Evolutionary conservation across 2,797 vertebrate genomes (phyloP).

Genomic region (Crenichthys baileyi): DNA sequence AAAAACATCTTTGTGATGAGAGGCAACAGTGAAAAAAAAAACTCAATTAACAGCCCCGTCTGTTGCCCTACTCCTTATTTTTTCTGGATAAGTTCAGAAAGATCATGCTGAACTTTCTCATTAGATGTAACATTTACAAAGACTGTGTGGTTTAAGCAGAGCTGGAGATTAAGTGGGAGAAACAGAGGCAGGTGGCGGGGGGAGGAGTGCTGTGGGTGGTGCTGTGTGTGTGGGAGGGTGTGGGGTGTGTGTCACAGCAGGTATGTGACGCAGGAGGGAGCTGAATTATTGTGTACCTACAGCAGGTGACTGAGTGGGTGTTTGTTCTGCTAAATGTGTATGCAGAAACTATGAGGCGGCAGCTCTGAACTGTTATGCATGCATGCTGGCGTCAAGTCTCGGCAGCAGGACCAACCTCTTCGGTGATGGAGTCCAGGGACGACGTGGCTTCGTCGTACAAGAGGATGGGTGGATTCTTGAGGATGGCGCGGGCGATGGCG

Average conservation of each 20-base stretch:
- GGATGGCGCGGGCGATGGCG: slow-evolving; percentile 93
- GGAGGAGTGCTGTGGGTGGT: slow-evolving; percentile 52
- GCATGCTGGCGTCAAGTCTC: slow-evolving; percentile 14
- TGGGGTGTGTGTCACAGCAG: slow-evolving; percentile 56
- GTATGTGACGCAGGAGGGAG: slow-evolving; percentile 58
- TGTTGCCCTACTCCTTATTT: slow-evolving; percentile 30
- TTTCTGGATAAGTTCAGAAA: slow-evolving; percentile 53
- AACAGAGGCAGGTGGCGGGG: slow-evolving; percentile 68
- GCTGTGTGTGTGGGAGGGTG: slow-evolving; percentile 6
- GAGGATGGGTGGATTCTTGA: slow-evolving; percentile 94
- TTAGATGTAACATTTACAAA: slow-evolving; percentile 78
- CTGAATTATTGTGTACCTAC: slow-evolving; percentile 65
- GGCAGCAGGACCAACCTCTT: slow-evolving; percentile 86
- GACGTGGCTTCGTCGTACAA: slow-evolving; percentile 98
- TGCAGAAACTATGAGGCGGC: slow-evolving; percentile 33
- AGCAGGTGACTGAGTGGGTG: slow-evolving; percentile 68
- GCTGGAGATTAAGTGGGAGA: slow-evolving; percentile 69
- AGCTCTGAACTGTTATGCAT: slow-evolving; percentile 12
- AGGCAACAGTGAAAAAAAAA: slow-evolving; percentile 32
- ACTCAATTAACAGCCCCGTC: slow-evolving; percentile 54
- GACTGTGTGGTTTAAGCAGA: slow-evolving; percentile 65
- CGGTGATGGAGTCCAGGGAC: slow-evolving; percentile 98
- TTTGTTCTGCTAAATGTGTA: slow-evolving; percentile 65
- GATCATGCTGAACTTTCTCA: slow-evolving; percentile 67
- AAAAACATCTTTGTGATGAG: slow-evolving; percentile 47